Evolutionary conservation across 2,888 invertebrate genomes (phyloP), one percentile per base, ranked within the genome.

Genomic region (Campoplex capitator): DNA sequence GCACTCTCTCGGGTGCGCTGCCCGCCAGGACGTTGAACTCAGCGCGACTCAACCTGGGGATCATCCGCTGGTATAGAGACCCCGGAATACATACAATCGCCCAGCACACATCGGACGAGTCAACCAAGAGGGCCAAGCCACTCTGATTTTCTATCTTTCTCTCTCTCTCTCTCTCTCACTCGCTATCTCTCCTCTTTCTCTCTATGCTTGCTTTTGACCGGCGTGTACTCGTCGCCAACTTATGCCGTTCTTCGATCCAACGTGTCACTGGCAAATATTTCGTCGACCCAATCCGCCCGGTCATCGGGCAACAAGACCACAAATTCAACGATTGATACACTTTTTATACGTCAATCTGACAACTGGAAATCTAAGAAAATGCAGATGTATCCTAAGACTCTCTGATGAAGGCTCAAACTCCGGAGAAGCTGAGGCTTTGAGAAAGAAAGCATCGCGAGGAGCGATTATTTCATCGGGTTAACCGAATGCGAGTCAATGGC

Each of bases 21-120:
- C 93, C 93, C 94, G 94, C 87, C 93, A 94, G 94, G 93, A 93
- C 94, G 91, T 94, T 94, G 94, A 94, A 94, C 94, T 91, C 94
- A 93, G 94, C 93, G 93, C 94, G 93, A 93, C 94, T 94, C 94
- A 94, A 94, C 94, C 93, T 94, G 94, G 93, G 94, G 93, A 93
- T 92, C 92, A 92, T 93, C 92, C 89, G 89, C 92, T 88, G 89
- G 91, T 87, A 85, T 83, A 83, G 58, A 38, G 83, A 83, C 54
- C 35, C 58, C 77, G 68, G 85, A 85, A 85, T 84, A 86, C 84
- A 77, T 70, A 81, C 80, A 77, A 83, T 67, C 67, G 54, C 58
- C 13, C 73, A 74, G 35, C 71, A 73, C 32, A 77, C 77, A 62
- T 62, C 65, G 76, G 38, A 76, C 58, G 38, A 77, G 45, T 76